Conservation (phyloP, 2,797 vertebrate genomes). For the Threskiornis aethiopicus region DNA sequence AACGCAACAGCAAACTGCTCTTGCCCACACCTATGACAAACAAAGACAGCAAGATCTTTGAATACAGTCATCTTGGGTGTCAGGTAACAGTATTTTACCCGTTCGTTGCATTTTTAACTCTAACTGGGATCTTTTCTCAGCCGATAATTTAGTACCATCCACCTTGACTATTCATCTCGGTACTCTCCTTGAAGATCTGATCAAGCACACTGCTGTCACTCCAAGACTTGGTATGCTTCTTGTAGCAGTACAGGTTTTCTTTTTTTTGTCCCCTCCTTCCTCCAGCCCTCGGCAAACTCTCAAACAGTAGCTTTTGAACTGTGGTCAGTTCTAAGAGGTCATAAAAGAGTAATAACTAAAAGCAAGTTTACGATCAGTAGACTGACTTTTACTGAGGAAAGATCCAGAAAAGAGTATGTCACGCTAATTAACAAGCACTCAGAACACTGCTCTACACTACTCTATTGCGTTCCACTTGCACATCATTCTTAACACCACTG, state of each 20-base stretch:
- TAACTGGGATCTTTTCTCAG: neutral
- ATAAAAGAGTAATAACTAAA: neutral
- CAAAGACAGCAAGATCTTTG: slow-evolving; percentile 20
- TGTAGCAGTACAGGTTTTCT: neutral
- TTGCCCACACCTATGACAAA: slow-evolving; percentile 91
- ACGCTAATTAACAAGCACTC: neutral
- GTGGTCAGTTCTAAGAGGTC: neutral
- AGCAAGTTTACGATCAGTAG: neutral
- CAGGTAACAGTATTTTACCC: neutral
- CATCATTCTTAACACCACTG: neutral
- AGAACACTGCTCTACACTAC: neutral
- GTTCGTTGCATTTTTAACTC: neutral
- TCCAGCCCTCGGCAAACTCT: neutral
- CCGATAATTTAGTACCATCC: neutral
- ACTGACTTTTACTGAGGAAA: neutral
- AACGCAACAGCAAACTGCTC: slow-evolving; percentile 97
- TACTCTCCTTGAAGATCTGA: neutral
- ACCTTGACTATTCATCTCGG: neutral
- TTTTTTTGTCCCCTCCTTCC: neutral
- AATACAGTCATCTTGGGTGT: neutral
- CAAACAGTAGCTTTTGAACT: neutral
- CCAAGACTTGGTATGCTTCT: neutral
- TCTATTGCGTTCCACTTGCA: neutral
- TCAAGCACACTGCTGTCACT: neutral
- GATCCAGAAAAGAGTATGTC: neutral